Evolutionary conservation across 1,140 invertebrate species (phyloP), one percentile per base, ranked within the genome.

Genomic region (Ips typographus): DNA sequence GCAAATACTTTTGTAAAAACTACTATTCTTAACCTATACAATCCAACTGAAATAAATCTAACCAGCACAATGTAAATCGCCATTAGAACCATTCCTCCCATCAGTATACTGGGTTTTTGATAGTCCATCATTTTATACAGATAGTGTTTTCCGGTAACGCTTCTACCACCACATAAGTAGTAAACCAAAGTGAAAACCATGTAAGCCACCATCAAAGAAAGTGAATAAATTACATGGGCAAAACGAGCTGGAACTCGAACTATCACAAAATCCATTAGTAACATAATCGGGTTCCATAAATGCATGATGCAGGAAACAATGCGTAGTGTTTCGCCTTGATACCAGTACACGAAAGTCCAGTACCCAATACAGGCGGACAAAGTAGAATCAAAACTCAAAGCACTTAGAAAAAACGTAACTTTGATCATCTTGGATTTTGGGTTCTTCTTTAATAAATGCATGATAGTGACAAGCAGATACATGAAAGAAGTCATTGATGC

Each of bases 311-410:
- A 22, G 22, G 22, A 22, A 22, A 22, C 22, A 22, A 22, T 22
- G 22, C 22, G 22, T 22, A 22, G 22, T 22, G 22, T 22, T 22
- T 22, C 22, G 22, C 22, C 22, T 22, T 22, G 22, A 22, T 22
- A 22, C 22, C 22, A 47, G 44, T 47, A 47, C n/a, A 47, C 44
- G 4, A 47, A 47, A 47, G 4, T 47, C 44, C 44, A 47, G n/a
- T 5, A 47, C n/a, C 44, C n/a, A 47, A 47, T 5, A 47, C 44
- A 5, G n/a, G 44, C n/a, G 44, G 44, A 5, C n/a, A 47, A 47
- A 47, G 44, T 47, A 4, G 4, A 47, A 47, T 47, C 44, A 47
- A 47, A 47, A 47, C n/a, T 47, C n/a, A 47, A 47, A 47, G 44
- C 44, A 5, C 4, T 5, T n/a, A 47, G n/a, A 47, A n/a, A 4